Percentiles rank a stretch among this genome's conserved stretches.
Conservation (phyloP, 1,140 invertebrate genomes). For the Drusus annulatus region DNA sequence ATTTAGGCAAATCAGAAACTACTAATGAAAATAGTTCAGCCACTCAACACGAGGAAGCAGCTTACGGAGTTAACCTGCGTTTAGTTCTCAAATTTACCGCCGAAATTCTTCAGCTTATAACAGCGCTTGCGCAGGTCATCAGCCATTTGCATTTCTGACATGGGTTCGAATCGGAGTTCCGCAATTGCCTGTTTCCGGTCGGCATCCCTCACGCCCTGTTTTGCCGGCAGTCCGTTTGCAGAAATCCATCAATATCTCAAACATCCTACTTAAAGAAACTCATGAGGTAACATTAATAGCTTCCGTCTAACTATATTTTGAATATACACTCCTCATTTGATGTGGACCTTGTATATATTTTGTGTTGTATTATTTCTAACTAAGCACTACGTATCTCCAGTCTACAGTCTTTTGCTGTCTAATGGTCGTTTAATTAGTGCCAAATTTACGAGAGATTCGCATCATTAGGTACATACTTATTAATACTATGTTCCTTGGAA, state of each 20-base stretch:
- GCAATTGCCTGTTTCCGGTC: conserved; percentile 14
- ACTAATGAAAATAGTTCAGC: background rate
- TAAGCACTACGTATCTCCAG: conserved; percentile 47
- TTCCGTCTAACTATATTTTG: background rate
- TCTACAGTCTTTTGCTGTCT: conserved; percentile 44
- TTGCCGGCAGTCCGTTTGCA: background rate
- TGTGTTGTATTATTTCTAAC: background rate
- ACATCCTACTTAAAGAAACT: conserved; percentile 2
- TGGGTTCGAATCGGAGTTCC: conserved; percentile 7
- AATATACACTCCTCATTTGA: background rate
- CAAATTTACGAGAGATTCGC: conserved; percentile 41
- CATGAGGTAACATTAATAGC: conserved; percentile 8
- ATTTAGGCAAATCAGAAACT: background rate
- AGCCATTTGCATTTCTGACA: conserved; percentile 15
- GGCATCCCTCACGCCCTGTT: background rate
- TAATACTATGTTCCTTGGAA: conserved; percentile 48
- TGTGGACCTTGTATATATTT: background rate
- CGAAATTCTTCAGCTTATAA: conserved; percentile 12
- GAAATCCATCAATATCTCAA: background rate
- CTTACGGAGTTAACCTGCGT: background rate
- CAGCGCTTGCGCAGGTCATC: conserved; percentile 27
- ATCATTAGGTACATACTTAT: conserved; percentile 49
- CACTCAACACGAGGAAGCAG: conserved; percentile 10
- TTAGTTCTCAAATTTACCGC: background rate
- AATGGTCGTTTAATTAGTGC: conserved; percentile 47